Evolutionary conservation across 1,140 invertebrate genomes (phyloP), one percentile per base, ranked within the genome.

Genomic region (Diabrotica virgifera): DNA sequence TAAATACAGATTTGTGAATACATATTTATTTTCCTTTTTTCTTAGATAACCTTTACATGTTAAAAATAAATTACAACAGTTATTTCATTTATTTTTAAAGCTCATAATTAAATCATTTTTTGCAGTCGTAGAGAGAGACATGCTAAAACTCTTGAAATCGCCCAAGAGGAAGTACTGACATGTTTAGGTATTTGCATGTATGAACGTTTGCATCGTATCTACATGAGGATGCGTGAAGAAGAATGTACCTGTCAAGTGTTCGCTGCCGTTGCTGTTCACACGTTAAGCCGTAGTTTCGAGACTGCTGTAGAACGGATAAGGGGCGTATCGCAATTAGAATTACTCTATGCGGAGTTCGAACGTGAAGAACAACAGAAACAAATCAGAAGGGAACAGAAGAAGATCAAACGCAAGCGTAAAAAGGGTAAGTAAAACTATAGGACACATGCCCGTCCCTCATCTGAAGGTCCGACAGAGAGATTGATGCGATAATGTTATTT

Each of bases 91-190:
- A 24, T 24, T 24, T 24, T 24, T 24, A 4, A 24, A 1, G 24
- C 24, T 24, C 24, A 24, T 24, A 24, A 24, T 24, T 24, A 24
- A 24, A 24, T 24, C 24, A 4, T 24, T 24, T 24, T 1, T 24
- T 24, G 24, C 52, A 81, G 82, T 78, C 82, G 81, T 68, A 85
- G 93, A 62, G 95, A 97, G 79, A 84, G 94, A 59, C 94, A 97
- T 80, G 95, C 94, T 0, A 97, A 96, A 81, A 96, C 94, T 7
- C 79, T 96, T 67, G 94, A 96, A 83, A 94, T 96, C 73, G 95
- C 94, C 72, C 95, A 97, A 81, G 94, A 96, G 80, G 94, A 97
- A 82, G 94, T 96, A 52, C 82, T 97, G 60, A 96, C 93, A 0
- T 96, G 94, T 78, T 84, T 96, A 54, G 94, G 94, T 10, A 90